Base-by-base conservation (phyloP, 1,140 invertebrate species). In the Heliothis virescens region DNA sequence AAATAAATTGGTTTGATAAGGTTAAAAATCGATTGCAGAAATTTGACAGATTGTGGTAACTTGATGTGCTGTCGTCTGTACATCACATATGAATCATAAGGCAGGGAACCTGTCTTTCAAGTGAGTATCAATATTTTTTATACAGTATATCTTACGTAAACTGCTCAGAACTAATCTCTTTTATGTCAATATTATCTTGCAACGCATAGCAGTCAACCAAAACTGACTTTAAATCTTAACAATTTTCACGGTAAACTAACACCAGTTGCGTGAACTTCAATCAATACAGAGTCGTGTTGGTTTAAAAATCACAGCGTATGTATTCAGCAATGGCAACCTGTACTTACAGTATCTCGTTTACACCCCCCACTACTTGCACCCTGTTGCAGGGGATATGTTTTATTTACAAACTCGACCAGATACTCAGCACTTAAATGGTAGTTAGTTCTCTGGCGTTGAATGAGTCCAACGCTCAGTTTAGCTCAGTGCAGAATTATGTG, bases 241-340 rank as follows among this genome's bases (percentile, higher is more conserved):
- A 26, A 59, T 26, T 59, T 26, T 4, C 12, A 26, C 57, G 15
- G 57, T 26, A 59, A 59, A 59, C 18, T 59, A 26, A 59, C 9
- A 12, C 57, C 21, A 21, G 57, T 59, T 59, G 9, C 57, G 21
- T 21, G 0, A 13, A 1, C 3, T 21, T 59, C 57, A 12, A 26
- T 26, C 5, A 18, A 59, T 26, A 59, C 57, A 59, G 57, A 26
- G 18, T 59, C 11, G 57, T 59, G 57, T 59, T 59, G 57, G 16
- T 59, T 59, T 59, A 26, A 59, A 59, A 59, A 59, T 59, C 57
- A 59, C 57, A 59, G 57, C 26, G 21, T 53, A n/a, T 59, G 57
- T 59, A 12, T 13, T 59, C 21, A 21, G 21, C 21, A 59, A 21
- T 59, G 57, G 57, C 18, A 57, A 18, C 55, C 57, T 16, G 18